A percentile compares a stretch with the other conserved stretches of the same genome.
phyloP scores from a whole-genome alignment of 1,140 invertebrate species.

The Drosophila ironensis region DNA sequence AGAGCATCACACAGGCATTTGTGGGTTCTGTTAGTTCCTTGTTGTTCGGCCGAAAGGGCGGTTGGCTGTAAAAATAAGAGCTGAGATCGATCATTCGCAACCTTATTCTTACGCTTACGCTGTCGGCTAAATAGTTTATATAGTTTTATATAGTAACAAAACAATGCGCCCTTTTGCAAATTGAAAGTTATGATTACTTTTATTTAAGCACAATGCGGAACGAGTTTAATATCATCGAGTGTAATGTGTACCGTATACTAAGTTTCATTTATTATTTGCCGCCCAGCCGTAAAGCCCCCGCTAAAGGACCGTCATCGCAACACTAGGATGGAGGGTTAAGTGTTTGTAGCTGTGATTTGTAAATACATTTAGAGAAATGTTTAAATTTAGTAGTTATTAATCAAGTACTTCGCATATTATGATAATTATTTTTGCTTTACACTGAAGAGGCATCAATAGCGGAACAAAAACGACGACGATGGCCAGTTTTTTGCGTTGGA shows the following conservation, averaged over 20 bases:
- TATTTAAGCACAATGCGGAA: constrained; percentile 35
- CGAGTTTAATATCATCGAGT: constrained; percentile 25
- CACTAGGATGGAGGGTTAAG: constrained; percentile 53
- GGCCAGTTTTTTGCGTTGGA: constrained; percentile 39
- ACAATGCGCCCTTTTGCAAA: constrained; percentile 15
- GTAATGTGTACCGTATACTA: constrained; percentile 19
- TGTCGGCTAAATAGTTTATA: constrained; percentile 28
- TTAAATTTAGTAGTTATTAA: constrained; percentile 75
- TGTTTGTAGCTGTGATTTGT: constrained; percentile 80
- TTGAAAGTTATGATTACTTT: constrained; percentile 11
- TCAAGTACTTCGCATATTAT: constrained; percentile 52
- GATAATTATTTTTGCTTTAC: constrained; percentile 51
- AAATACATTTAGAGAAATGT: constrained; percentile 73
- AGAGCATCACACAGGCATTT: constrained; percentile 84
- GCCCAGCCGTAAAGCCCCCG: constrained; percentile 6
- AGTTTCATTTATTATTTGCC: constrained; percentile 23
- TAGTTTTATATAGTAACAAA: constrained; percentile 2
- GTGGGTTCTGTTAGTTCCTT: constrained; percentile 90
- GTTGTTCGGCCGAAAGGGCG: constrained; percentile 91
- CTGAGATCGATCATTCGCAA: constrained; percentile 7
- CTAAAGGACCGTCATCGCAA: constrained; percentile 41
- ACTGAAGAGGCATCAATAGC: not conserved
- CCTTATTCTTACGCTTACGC: constrained; percentile 30
- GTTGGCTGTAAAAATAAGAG: constrained; percentile 85
- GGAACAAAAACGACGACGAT: constrained; percentile 20